These are phyloP conservation scores for Andrena minutula DNA, from an alignment of 2,888 invertebrate genomes.

Conservation along the genomic window DNA sequence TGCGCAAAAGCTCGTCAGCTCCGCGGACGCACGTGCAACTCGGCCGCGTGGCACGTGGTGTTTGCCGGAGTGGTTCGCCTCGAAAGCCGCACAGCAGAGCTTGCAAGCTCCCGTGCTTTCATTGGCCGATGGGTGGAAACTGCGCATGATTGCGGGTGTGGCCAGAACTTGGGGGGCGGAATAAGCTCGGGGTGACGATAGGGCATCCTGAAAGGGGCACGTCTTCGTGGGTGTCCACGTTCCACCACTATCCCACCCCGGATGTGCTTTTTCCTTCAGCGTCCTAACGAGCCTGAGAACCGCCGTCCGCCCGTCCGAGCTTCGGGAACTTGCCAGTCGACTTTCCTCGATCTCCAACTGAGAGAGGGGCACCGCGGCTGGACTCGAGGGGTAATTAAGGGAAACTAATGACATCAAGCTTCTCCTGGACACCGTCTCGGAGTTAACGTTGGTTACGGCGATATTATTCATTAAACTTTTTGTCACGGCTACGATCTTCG, in stretches of 20 bases:
- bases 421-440: constrained; percentile 14
- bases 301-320: constrained; percentile 57
- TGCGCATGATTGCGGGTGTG: constrained; percentile 83
- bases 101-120: constrained; percentile 79
- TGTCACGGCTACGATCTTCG: not conserved
- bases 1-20: constrained; percentile 71
- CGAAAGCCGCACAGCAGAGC: constrained; percentile 77
- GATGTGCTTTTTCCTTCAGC: constrained; percentile 73
- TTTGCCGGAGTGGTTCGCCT: constrained; percentile 80
- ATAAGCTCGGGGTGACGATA: constrained; percentile 80
- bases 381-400: constrained; percentile 48
- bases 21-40: constrained; percentile 82
- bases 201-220: constrained; percentile 78
- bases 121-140: constrained; percentile 83
- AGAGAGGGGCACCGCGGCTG: not conserved
- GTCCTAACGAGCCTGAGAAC: constrained; percentile 69
- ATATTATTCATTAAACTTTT: constrained; percentile 45
- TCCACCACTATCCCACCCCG: constrained; percentile 65
- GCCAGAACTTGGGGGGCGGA: constrained; percentile 80
- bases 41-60: constrained; percentile 84
- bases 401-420: constrained; percentile 52
- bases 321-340: constrained; percentile 66
- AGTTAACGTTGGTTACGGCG: constrained; percentile 9
- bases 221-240: constrained; percentile 81
- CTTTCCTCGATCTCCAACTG: constrained; percentile 57